Conservation (phyloP, 2,797 vertebrate genomes). For the Macropus fuliginosus region DNA sequence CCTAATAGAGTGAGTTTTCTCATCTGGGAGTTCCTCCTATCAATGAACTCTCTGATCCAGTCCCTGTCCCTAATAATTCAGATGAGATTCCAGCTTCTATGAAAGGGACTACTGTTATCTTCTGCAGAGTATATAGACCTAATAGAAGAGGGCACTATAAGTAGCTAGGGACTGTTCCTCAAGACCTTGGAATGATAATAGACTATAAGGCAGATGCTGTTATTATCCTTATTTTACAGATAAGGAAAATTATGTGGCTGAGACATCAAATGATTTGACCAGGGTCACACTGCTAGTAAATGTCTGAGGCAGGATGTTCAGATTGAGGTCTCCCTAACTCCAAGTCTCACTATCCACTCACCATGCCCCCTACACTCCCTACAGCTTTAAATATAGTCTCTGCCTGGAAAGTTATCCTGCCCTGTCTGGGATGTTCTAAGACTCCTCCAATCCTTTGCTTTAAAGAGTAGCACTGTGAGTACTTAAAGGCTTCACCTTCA, state of each 20-base stretch:
- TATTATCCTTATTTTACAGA: neutral
- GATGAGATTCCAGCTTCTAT: neutral
- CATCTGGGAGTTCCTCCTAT: neutral
- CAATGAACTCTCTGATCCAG: neutral
- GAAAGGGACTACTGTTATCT: neutral
- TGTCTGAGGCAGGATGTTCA: neutral
- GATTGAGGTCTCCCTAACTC: neutral
- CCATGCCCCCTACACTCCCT: neutral
- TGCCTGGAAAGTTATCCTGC: neutral
- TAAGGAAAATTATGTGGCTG: neutral
- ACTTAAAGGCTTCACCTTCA: neutral
- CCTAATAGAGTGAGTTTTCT: neutral
- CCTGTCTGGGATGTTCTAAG: neutral
- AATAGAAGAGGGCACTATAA: neutral
- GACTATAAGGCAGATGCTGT: neutral
- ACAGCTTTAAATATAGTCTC: neutral
- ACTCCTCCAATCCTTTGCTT: neutral
- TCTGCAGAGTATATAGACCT: neutral
- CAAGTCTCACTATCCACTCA: neutral
- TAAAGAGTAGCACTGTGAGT: neutral
- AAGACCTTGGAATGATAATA: neutral
- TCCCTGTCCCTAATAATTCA: neutral
- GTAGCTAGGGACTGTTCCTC: neutral
- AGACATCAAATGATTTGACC: neutral
- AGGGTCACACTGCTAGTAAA: neutral